Conservation (phyloP, 2,113 vertebrate species). For the Dipodomys stephensi region DNA sequence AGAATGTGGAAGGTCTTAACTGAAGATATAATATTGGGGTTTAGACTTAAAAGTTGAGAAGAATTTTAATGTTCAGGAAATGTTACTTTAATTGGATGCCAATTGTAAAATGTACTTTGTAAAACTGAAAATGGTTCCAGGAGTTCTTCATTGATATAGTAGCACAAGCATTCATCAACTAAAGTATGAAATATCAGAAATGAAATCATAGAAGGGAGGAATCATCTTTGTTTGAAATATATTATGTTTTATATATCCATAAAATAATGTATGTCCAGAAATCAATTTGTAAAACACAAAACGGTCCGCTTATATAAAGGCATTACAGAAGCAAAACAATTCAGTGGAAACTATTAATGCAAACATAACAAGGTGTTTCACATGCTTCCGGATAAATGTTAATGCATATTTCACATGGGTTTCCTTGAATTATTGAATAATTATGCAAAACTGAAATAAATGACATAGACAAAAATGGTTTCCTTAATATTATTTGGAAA, state of each 20-base stretch:
- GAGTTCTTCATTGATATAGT: background rate
- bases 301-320: background rate
- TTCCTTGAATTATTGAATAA: background rate
- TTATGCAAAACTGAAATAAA: background rate
- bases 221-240: background rate
- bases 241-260: background rate
- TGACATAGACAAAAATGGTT: background rate
- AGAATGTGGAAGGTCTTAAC: background rate
- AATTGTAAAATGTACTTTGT: background rate
- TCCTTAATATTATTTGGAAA: background rate
- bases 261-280: background rate
- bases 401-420: background rate
- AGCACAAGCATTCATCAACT: background rate
- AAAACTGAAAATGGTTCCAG: background rate
- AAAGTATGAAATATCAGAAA: background rate
- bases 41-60: background rate
- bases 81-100: background rate
- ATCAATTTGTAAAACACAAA: background rate
- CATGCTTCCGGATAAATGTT: background rate
- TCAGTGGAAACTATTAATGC: background rate
- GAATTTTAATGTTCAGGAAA: background rate
- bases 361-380: background rate
- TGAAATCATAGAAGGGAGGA: background rate
- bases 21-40: background rate
- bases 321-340: background rate